Evolutionary conservation across 1,140 invertebrate species (phyloP), one percentile per base, ranked within the genome.

Genomic region (Venustaconcha ellipsiformis): DNA sequence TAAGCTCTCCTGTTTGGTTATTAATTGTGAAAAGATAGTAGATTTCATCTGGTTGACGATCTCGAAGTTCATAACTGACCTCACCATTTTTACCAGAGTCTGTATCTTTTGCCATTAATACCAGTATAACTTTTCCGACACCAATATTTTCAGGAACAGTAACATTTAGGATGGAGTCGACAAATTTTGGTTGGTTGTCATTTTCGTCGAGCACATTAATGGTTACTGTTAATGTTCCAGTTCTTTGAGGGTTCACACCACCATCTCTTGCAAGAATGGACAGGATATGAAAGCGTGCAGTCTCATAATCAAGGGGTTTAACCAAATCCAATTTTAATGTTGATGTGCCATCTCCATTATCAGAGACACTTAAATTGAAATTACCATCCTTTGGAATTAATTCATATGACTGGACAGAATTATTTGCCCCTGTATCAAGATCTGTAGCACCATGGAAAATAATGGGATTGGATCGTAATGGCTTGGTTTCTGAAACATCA

Each of bases 1-100:
- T 64, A 13, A 78, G 67, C 56, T 69, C 62, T 12, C 77, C 77
- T 15, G 67, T 59, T 30, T n/a, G 55, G 59, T 57, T 20, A 70
- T 78, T 62, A 8, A 78, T 20, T 59, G 67, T 55, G 37, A 78
- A 74, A 65, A 67, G 71, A 15, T 74, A 55, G 20, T 69, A 17
- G 1, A 78, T 65, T 37, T 72, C 67, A 26, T 48, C 56, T 65
- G 67, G 62, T 48, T 68, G 71, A 18, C 60, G 55, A n/a, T 14
- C 59, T 18, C 58, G 60, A n/a, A 76, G 60, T 30, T 17, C 69
- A 89, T 98, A 99, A 17, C 91, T 93, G 3, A 99, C 92, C 0
- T 93, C 92, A 1, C 96, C 95, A 90, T 99, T 99, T 67, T 94
- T 93, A 0, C 95, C 97, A 84, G 95, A 94, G 88, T 99, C 97